These are phyloP conservation scores for Ashinkailepas kermadecensis DNA, from an alignment of 2,888 invertebrate genomes.

Conservation along the genomic window DNA sequence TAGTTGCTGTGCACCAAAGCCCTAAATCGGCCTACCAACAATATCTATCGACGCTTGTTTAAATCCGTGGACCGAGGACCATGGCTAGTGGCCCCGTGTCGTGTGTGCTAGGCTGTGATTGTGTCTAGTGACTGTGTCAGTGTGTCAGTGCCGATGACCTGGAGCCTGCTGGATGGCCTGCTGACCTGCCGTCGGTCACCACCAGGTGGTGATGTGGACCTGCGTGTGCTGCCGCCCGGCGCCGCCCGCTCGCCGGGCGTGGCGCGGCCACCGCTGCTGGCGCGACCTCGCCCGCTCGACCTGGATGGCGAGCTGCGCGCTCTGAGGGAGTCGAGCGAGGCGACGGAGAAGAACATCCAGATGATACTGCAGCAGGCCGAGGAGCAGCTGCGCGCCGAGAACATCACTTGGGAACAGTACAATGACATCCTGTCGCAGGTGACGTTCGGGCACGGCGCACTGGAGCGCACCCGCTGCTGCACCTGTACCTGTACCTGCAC, in stretches of 20 bases:
- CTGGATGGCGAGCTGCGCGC: conserved; percentile 19
- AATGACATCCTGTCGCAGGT: conserved; percentile 20
- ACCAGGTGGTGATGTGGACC: background rate
- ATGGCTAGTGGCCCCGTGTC: no score
- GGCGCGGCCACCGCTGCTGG: background rate
- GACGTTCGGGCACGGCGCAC: background rate
- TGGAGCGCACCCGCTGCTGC: no score
- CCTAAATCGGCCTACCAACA: no score
- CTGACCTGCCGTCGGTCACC: no score
- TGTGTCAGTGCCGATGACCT: background rate
- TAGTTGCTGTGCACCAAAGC: no score
- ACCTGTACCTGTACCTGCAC: no score
- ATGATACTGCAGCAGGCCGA: conserved; percentile 19
- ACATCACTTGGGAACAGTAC: conserved; percentile 14
- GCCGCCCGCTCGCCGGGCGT: background rate
- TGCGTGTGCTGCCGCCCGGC: background rate
- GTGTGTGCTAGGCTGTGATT: background rate
- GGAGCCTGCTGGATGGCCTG: no score
- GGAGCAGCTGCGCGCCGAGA: conserved; percentile 9
- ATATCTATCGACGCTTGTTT: no score
- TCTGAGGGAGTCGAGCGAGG: conserved; percentile 2
- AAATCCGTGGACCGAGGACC: no score
- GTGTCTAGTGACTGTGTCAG: background rate
- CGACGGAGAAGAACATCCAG: conserved; percentile 17
- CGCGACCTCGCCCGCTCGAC: background rate